phyloP scores from a whole-genome alignment of 1,140 invertebrate species.

The Trichomalopsis sarcophagae region DNA sequence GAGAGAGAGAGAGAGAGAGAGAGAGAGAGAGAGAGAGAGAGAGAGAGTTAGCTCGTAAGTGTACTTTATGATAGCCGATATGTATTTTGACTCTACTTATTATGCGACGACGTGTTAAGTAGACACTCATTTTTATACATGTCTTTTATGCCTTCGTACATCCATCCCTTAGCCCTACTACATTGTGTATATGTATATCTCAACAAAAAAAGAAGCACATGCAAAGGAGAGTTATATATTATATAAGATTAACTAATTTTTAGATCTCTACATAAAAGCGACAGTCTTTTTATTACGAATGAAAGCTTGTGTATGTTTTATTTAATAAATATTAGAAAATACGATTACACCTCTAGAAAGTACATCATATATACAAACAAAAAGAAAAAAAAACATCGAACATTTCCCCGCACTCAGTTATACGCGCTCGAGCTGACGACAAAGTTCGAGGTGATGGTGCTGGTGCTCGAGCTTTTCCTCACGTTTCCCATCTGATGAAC shows the following conservation, averaged over 20 bases:
- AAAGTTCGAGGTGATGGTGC: conserved; percentile 51
- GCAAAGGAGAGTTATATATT: not conserved
- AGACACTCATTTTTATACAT: not conserved
- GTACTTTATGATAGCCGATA: not conserved
- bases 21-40: not conserved
- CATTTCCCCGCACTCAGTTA: not conserved
- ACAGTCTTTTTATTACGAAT: not conserved
- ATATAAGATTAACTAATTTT: not conserved
- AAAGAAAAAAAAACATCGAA: too few species aligned
- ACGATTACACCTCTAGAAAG: not conserved
- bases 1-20: not conserved
- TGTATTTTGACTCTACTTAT: not conserved
- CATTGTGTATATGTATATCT: not conserved
- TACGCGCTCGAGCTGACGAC: not conserved
- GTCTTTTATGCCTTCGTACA: not conserved
- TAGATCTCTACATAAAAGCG: not conserved
- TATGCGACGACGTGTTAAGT: not conserved
- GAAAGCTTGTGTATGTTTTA: not conserved
- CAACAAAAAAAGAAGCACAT: too few species aligned
- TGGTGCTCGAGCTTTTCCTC: conserved; percentile 60
- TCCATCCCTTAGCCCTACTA: not conserved
- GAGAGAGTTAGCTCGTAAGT: not conserved
- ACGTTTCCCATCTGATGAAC: not conserved
- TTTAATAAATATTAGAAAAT: conserved; percentile 1
- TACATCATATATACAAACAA: not conserved